Percentiles rank a stretch among this genome's conserved stretches.
phyloP scores from a whole-genome alignment of 2,113 vertebrate genomes.

The Miniopterus natalensis region DNA sequence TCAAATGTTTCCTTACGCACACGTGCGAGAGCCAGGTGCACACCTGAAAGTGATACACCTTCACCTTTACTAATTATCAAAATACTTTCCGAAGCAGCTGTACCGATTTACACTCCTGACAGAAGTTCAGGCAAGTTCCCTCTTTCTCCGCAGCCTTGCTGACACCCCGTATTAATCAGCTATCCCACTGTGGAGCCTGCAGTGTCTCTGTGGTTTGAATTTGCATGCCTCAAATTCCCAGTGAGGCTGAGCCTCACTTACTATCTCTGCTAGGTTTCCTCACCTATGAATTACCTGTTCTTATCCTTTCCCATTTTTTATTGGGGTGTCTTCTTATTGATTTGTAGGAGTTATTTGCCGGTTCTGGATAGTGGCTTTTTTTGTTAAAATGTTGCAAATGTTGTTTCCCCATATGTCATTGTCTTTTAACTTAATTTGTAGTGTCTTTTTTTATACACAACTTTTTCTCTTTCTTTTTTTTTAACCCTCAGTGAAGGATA shows the following conservation, averaged over 20 bases:
- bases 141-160: neutral
- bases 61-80: neutral
- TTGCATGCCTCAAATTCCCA: neutral
- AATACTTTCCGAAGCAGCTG: neutral
- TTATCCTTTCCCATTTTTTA: neutral
- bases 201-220: neutral
- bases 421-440: slow-evolving; percentile 6
- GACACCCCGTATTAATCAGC: neutral
- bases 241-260: neutral
- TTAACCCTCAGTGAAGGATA: neutral
- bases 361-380: neutral
- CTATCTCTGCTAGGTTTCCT: neutral
- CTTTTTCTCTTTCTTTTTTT: slow-evolving; percentile 1
- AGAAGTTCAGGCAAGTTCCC: neutral
- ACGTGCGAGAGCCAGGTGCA: neutral
- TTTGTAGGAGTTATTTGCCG: neutral
- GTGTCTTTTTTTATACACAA: neutral
- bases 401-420: neutral
- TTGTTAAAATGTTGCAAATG: slow-evolving; percentile 1
- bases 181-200: neutral
- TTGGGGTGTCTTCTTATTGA: neutral
- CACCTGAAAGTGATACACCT: neutral
- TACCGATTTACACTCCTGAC: neutral
- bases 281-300: neutral
- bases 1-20: neutral